A percentile compares a stretch with the other conserved stretches of the same genome.
phyloP scores from a whole-genome alignment of 2,888 invertebrate genomes.

The Agonopterix heracliana region DNA sequence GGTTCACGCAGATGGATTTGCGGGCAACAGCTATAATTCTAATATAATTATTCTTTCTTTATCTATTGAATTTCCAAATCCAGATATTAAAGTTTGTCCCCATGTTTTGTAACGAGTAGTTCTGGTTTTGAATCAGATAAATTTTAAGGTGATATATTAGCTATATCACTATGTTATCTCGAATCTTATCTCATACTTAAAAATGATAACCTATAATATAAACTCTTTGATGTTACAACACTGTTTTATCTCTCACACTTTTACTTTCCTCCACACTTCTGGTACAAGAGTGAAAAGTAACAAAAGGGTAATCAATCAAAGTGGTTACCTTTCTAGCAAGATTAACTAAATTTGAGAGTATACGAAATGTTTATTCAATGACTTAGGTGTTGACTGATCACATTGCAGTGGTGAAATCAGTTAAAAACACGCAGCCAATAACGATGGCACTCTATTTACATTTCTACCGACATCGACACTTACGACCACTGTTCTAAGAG shows the following conservation, averaged over 20 bases:
- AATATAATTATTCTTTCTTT: no score
- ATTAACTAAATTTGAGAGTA: slow-evolving; percentile 1
- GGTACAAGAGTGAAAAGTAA: no score
- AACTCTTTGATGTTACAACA: slow-evolving; percentile 28
- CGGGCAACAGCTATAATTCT: no score
- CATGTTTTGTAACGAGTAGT: no score
- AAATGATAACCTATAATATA: slow-evolving; percentile 31
- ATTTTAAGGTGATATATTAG: not conserved
- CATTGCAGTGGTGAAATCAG: slow-evolving; percentile 65
- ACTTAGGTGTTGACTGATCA: slow-evolving; percentile 43
- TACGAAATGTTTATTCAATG: slow-evolving; percentile 29
- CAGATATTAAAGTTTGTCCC: no score
- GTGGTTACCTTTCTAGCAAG: no score
- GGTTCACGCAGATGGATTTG: no score
- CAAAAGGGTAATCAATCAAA: no score
- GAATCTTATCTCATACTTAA: slow-evolving; percentile 24
- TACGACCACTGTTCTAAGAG: slow-evolving; percentile 1
- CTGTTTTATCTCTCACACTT: slow-evolving; percentile 23
- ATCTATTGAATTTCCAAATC: no score
- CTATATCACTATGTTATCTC: slow-evolving; percentile 10
- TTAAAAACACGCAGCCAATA: slow-evolving; percentile 38
- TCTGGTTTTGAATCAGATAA: no score
- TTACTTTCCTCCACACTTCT: no score
- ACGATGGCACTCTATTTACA: slow-evolving; percentile 6
- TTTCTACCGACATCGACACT: slow-evolving; percentile 8